phyloP scores from a whole-genome alignment of 64 coral and sea anemone species.

The Cladopsammia gracilis region DNA sequence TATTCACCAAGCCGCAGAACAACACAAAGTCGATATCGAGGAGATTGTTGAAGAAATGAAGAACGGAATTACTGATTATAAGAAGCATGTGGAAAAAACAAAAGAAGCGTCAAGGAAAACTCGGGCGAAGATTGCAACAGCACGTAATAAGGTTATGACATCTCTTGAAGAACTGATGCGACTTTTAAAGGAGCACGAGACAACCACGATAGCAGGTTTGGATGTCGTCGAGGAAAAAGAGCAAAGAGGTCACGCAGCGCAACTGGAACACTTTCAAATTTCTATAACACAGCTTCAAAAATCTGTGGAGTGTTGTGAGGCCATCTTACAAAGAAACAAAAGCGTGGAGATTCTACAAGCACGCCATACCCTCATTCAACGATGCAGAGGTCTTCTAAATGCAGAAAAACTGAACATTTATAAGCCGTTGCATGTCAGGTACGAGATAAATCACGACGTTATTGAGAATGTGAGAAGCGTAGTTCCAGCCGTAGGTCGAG shows the following conservation, averaged over 20 bases:
- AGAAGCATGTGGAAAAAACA: no score
- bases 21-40: no score
- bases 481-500: no score
- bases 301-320: slow-evolving; percentile 22
- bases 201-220: background rate
- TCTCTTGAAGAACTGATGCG: slow-evolving; percentile 41
- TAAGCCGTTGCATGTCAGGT: background rate
- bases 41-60: no score
- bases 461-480: no score
- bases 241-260: background rate
- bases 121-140: slow-evolving; percentile 1
- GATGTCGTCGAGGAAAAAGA: slow-evolving; percentile 51
- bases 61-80: background rate
- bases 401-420: slow-evolving; percentile 15
- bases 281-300: slow-evolving; percentile 20
- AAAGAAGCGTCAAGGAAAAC: background rate
- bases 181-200: slow-evolving; percentile 48
- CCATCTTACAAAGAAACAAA: slow-evolving; percentile 23
- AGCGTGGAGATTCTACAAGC: slow-evolving; percentile 39
- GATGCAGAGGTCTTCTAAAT: slow-evolving; percentile 21
- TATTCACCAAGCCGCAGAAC: no score
- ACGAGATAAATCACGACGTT: no score
- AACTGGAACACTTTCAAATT: slow-evolving; percentile 24
- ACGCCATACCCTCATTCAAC: background rate
- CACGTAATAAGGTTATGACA: background rate